phyloP scores from a whole-genome alignment of 2,113 vertebrate species.

The Cyprinodon variegatus region DNA sequence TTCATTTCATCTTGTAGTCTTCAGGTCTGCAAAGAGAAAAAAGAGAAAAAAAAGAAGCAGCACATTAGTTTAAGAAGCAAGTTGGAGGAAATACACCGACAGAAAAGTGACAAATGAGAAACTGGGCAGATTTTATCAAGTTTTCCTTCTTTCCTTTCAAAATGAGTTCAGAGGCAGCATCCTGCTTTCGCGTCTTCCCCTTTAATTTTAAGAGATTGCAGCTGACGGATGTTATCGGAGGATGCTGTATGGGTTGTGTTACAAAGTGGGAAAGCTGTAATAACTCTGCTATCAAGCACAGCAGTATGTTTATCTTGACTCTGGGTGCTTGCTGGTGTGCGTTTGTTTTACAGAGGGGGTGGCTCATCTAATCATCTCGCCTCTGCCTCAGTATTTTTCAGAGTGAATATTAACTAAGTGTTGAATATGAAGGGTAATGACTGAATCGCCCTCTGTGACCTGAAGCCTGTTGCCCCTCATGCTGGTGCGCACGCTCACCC shows the following conservation, averaged over 20 bases:
- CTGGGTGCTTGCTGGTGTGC: neutral
- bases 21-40: slow-evolving; percentile 74
- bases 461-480: slow-evolving; percentile 14
- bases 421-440: slow-evolving; percentile 61
- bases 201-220: slow-evolving; percentile 56
- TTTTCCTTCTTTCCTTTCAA: slow-evolving; percentile 17
- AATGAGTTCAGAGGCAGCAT: slow-evolving; percentile 40
- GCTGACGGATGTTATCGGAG: slow-evolving; percentile 57
- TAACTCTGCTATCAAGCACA: slow-evolving; percentile 44
- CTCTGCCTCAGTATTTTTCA: slow-evolving; percentile 49
- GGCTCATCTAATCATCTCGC: slow-evolving; percentile 27
- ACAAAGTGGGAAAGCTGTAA: slow-evolving; percentile 50
- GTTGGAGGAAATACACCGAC: slow-evolving; percentile 15
- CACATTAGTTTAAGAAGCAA: slow-evolving; percentile 30
- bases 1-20: slow-evolving; percentile 81
- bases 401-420: slow-evolving; percentile 65
- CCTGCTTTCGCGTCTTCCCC: slow-evolving; percentile 10
- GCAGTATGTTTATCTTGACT: slow-evolving; percentile 28
- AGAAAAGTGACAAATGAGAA: slow-evolving; percentile 38
- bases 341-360: neutral
- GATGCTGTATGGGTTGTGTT: slow-evolving; percentile 50
- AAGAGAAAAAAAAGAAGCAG: slow-evolving; percentile 44
- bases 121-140: slow-evolving; percentile 38
- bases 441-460: slow-evolving; percentile 44
- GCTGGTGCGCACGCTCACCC: slow-evolving; percentile 12